phyloP scores from a whole-genome alignment of 2,888 invertebrate species.

The Protonemura montana region DNA sequence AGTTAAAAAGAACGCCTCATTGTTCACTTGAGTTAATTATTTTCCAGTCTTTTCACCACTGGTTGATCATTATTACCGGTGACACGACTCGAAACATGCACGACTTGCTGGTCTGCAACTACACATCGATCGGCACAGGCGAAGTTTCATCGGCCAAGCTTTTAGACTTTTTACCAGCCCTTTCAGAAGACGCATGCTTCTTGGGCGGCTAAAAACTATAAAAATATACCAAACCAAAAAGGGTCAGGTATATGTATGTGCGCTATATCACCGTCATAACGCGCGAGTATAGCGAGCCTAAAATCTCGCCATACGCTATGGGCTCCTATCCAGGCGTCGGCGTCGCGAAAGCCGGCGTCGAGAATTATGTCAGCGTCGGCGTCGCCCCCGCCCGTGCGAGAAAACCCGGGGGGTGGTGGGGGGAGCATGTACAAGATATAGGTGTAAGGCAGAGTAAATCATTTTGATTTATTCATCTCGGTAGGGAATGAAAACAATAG shows the following conservation, averaged over 20 bases:
- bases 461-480: constrained; percentile 26
- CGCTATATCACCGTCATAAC: background rate
- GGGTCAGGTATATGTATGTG: background rate
- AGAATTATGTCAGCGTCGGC: constrained; percentile 18
- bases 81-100: too few species aligned
- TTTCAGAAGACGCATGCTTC: too few species aligned
- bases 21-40: too few species aligned
- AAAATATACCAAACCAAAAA: background rate
- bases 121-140: too few species aligned
- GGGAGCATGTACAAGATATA: constrained; percentile 28
- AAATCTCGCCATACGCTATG: background rate
- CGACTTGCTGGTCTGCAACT: too few species aligned
- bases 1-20: too few species aligned
- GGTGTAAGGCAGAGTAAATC: constrained; percentile 32
- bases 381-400: background rate
- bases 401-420: background rate
- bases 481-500: background rate
- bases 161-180: too few species aligned
- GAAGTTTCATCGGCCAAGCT: too few species aligned
- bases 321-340: constrained; percentile 14
- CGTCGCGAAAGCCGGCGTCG: constrained; percentile 4
- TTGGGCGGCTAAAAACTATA: background rate
- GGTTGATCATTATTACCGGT: too few species aligned
- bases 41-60: too few species aligned
- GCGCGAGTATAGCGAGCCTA: background rate